Evolutionary conservation across 2,797 vertebrate genomes (phyloP).

Genomic region (Smutsia gigantea): DNA sequence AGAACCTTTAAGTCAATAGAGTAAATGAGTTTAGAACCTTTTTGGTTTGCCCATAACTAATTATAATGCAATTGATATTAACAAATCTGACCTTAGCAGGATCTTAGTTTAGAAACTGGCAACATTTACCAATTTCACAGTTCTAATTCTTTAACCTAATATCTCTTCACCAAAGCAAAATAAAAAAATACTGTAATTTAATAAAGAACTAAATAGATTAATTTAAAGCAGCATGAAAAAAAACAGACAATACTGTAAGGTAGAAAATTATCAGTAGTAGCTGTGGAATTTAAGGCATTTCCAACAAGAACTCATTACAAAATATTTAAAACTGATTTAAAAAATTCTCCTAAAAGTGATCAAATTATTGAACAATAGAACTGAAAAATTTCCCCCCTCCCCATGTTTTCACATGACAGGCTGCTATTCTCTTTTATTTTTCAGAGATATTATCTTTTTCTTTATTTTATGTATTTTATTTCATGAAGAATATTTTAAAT

Average conservation of each 20-base stretch:
- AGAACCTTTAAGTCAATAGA: slow-evolving; percentile 36
- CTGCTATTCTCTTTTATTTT: slow-evolving; percentile 1
- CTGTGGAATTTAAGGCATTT: neutral
- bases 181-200: slow-evolving; percentile 84
- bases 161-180: slow-evolving; percentile 82
- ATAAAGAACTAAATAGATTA: slow-evolving; percentile 63
- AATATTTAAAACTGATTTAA: slow-evolving; percentile 2
- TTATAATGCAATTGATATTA: slow-evolving; percentile 80
- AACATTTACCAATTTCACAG: slow-evolving; percentile 79
- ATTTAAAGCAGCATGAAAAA: slow-evolving; percentile 30
- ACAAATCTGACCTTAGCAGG: slow-evolving; percentile 77
- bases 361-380: slow-evolving; percentile 30
- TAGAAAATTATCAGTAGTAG: slow-evolving; percentile 28
- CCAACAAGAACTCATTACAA: neutral
- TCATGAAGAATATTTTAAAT: slow-evolving; percentile 31
- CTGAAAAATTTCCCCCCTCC: neutral
- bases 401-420: neutral
- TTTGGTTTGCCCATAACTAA: slow-evolving; percentile 76
- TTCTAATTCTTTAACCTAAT: slow-evolving; percentile 83
- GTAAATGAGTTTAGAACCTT: slow-evolving; percentile 77
- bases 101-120: slow-evolving; percentile 83
- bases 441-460: neutral
- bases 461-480: neutral
- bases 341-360: slow-evolving; percentile 35
- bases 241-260: neutral